Evolutionary conservation across 2,888 invertebrate species (phyloP).

Genomic region (Helicoverpa assulta): DNA sequence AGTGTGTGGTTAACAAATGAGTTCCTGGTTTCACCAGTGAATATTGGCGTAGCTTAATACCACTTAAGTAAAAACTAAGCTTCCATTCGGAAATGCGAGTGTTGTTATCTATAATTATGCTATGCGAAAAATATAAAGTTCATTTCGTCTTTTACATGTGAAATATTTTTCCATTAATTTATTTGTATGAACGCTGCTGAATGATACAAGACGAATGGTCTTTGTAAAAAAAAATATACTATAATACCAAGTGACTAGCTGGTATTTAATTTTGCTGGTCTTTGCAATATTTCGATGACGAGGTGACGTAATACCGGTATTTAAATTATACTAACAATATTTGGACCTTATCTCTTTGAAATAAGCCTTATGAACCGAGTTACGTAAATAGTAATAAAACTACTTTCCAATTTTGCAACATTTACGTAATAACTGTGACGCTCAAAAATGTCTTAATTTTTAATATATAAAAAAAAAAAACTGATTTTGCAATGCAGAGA

Average conservation of each 20-base stretch:
- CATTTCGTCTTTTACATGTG: conserved; percentile 25
- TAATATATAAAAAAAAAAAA: background rate
- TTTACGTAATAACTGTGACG: conserved; percentile 4
- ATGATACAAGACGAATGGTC: conserved; percentile 25
- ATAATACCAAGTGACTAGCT: conserved; percentile 13
- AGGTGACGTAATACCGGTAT: background rate
- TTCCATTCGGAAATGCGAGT: conserved; percentile 49
- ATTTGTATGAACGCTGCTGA: conserved; percentile 25
- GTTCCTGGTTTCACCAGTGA: conserved; percentile 60
- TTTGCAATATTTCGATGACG: background rate
- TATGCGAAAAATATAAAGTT: conserved; percentile 23
- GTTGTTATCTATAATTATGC: conserved; percentile 70
- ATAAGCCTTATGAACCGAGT: conserved; percentile 7
- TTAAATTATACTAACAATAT: background rate
- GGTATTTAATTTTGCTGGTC: conserved; percentile 41
- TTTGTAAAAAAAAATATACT: conserved; percentile 8
- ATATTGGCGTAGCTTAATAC: conserved; percentile 44
- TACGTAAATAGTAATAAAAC: conserved; percentile 1
- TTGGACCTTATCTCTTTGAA: background rate
- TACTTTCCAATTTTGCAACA: conserved; percentile 17
- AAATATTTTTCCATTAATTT: conserved; percentile 24
- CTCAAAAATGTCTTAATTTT: background rate
- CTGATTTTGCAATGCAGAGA: conserved; percentile 11
- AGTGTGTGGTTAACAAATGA: conserved; percentile 15
- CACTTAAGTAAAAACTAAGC: conserved; percentile 32